Evolutionary conservation across 2,113 vertebrate species (phyloP), one percentile per base, ranked within the genome.

Genomic region (Odontesthes bonariensis): DNA sequence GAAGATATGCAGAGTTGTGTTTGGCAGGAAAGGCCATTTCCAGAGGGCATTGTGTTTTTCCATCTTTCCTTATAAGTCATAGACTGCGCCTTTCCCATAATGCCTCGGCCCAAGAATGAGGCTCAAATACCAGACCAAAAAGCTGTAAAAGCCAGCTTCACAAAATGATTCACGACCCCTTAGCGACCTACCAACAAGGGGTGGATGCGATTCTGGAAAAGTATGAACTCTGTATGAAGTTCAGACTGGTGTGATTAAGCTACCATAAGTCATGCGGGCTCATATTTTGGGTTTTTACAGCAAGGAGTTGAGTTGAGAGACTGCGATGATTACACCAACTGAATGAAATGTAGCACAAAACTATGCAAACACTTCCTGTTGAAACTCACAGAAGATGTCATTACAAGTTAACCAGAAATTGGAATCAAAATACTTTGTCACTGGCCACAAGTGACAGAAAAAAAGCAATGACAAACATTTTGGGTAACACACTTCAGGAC

Each of bases 61-160:
- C 6, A 63, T 77, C 77, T 13, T 27, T 84, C 69, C 47, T 77
- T 70, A 71, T 91, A 88, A 91, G 84, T 92, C 89, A 90, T 44
- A 42, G 79, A 76, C 82, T 81, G 73, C 42, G 82, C 73, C 68
- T 85, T 82, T 88, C 82, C 72, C 86, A 85, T 76, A 46, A 83
- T 76, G 54, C 75, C 44, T 68, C 46, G 62, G 58, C 19, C 47
- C 69, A 40, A 59, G 78, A 86, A 79, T 75, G 78, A 70, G 53
- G 10, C 42, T 73, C 59, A 85, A 84, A 89, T 85, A 83, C 78
- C 82, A 82, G 57, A 73, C 27, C n/a, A 58, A 73, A 62, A 12
- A 57, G 22, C 35, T 1, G 46, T 54, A 27, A 35, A 9, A 68
- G 44, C 9, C 11, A 54, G 33, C 32, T 46, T 59, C 49, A 62